Base-by-base conservation (phyloP, 2,888 invertebrate species). In the Malthinus flaveolus region DNA sequence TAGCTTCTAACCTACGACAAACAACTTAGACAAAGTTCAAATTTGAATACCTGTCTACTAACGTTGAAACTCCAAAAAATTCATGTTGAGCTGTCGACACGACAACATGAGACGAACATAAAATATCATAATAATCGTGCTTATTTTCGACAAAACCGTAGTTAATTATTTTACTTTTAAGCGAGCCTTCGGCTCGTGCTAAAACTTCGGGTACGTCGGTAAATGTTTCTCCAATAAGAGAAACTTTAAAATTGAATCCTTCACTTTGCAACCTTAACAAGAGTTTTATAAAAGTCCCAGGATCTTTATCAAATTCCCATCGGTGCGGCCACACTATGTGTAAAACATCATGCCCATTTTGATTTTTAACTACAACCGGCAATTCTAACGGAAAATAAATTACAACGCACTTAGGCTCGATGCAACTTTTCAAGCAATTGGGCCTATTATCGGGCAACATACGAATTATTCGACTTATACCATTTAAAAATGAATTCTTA, bases 301-400 rank as follows among this genome's bases (percentile, higher is more conserved):
- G 90, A 71, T 86, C 85, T 77, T 89, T 90, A 72, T 90, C 90
- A 74, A 88, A 88, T 74, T 90, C 90, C 89, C 90, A 90, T 68
- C 90, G 79, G 76, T 90, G 90, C 0, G 89, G 87, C 90, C 90
- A 90, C 5, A 89, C 83, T 54, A 90, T 82, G 68, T 85, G 85
- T 42, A 88, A 66, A 1, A 54, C 37, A 6, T 12, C 6, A 31
- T 62, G 49, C n/a, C 42, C 39, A 1, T 60, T 44, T 9, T 8
- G 9, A 4, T 12, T 10, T 4, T 7, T 15, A 1, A 33, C n/a
- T 58, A 54, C 47, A 44, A 12, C 52, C 47, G 80, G 79, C 64
- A 83, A 81, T 63, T 79, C 75, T 2, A 88, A 75, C 1, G 87
- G 87, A 72, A 64, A 67, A 52, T 88, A 85, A 0, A 89, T 65